Percentiles rank a stretch among this genome's conserved stretches.
These are phyloP conservation scores for Ceraclea dissimilis DNA, from an alignment of 2,888 invertebrate species.

Conservation along the genomic window DNA sequence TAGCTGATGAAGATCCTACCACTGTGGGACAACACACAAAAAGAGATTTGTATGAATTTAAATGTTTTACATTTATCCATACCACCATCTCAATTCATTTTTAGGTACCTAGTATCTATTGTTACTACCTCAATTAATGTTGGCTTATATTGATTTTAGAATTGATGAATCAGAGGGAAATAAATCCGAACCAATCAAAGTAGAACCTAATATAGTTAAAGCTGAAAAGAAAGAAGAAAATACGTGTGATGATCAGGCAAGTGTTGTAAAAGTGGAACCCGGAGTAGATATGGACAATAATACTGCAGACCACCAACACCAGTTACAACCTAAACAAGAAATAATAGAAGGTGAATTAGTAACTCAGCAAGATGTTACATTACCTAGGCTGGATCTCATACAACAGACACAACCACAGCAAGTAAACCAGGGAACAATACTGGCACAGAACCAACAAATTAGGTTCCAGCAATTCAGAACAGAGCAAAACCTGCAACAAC, in stretches of 20 bases:
- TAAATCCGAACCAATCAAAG: slow-evolving; percentile 14
- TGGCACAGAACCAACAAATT: slow-evolving; percentile 18
- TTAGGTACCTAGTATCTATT: not conserved
- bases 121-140: not conserved
- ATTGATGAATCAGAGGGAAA: slow-evolving; percentile 17
- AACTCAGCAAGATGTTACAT: slow-evolving; percentile 13
- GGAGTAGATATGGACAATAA: slow-evolving; percentile 17
- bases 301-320: slow-evolving; percentile 12
- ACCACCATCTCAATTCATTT: not conserved
- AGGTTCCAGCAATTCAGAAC: slow-evolving; percentile 20
- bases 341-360: slow-evolving; percentile 10
- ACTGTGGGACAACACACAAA: slow-evolving; percentile 58
- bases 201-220: slow-evolving; percentile 22
- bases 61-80: not conserved
- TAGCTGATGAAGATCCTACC: slow-evolving; percentile 56
- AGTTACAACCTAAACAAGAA: slow-evolving; percentile 9
- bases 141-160: slow-evolving; percentile 1
- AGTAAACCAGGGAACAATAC: slow-evolving; percentile 10
- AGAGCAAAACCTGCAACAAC: slow-evolving; percentile 13
- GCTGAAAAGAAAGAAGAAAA: slow-evolving; percentile 24
- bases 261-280: slow-evolving; percentile 19
- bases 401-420: slow-evolving; percentile 15
- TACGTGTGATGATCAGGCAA: slow-evolving; percentile 6
- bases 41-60: slow-evolving; percentile 31
- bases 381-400: slow-evolving; percentile 19